These are phyloP conservation scores for Odocoileus virginianus DNA, from an alignment of 2,113 vertebrate genomes.

Conservation along the genomic window DNA sequence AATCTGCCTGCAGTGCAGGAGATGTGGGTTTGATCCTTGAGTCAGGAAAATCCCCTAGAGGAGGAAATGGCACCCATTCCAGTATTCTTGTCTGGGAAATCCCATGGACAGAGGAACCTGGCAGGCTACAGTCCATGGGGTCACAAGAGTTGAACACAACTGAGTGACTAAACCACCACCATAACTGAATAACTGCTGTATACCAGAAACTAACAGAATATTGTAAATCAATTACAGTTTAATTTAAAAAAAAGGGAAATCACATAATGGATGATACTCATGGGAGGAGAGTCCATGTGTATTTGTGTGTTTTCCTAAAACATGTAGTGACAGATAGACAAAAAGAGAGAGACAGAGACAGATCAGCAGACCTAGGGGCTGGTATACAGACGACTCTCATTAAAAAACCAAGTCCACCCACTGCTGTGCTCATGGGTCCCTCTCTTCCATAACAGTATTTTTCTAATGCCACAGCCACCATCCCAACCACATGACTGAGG, in stretches of 20 bases:
- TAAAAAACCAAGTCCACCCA: neutral
- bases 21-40: neutral
- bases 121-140: neutral
- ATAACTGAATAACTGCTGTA: neutral
- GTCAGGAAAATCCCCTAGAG: neutral
- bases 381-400: neutral
- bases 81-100: neutral
- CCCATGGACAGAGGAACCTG: neutral
- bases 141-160: neutral
- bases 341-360: neutral
- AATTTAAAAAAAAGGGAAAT: neutral
- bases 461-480: neutral
- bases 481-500: neutral
- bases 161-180: neutral
- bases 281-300: neutral
- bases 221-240: neutral
- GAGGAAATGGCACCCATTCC: neutral
- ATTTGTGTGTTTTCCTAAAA: neutral
- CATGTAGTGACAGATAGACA: neutral
- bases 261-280: neutral
- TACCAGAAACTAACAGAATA: neutral
- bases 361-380: rapidly evolving
- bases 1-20: neutral
- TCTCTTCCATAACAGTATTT: neutral
- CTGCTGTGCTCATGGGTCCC: neutral